Conservation (phyloP, 2,888 invertebrate genomes). For the Xanthia togata region DNA sequence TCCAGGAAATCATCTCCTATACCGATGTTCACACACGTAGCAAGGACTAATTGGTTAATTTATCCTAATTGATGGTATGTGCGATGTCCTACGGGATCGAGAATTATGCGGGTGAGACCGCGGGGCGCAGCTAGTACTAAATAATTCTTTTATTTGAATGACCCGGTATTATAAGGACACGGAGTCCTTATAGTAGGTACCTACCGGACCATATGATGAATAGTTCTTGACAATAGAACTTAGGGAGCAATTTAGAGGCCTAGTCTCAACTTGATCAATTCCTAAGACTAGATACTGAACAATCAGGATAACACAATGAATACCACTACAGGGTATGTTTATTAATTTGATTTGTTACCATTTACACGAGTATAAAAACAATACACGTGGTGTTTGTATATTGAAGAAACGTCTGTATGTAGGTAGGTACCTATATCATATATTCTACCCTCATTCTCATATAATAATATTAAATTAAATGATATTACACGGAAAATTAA, state of each 20-base stretch:
- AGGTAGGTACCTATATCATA: constrained; percentile 16
- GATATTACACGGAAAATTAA: background rate
- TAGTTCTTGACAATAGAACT: background rate
- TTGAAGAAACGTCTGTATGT: constrained; percentile 7
- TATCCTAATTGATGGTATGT: constrained; percentile 14
- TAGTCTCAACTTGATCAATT: background rate
- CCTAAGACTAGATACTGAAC: background rate
- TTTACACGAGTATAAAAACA: constrained; percentile 32
- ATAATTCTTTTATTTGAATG: too few relatives aligned
- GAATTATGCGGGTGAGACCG: too few relatives aligned
- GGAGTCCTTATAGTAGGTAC: too few relatives aligned
- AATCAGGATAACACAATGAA: background rate
- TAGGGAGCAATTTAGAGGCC: background rate
- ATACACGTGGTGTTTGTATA: constrained; percentile 12
- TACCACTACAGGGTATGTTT: too few relatives aligned
- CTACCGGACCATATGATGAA: too few relatives aligned
- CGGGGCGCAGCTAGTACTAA: too few relatives aligned
- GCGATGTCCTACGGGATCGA: constrained; percentile 3
- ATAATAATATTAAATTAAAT: constrained; percentile 17
- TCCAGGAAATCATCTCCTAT: constrained; percentile 24
- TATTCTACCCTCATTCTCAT: constrained; percentile 28
- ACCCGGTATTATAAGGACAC: too few relatives aligned
- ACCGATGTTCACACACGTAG: constrained; percentile 43
- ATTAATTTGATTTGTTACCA: constrained; percentile 27
- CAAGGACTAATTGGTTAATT: constrained; percentile 20